A percentile compares a stretch with the other conserved stretches of the same genome.
Conservation (phyloP, 1,140 invertebrate species). For the Trinorchestia longiramus region DNA sequence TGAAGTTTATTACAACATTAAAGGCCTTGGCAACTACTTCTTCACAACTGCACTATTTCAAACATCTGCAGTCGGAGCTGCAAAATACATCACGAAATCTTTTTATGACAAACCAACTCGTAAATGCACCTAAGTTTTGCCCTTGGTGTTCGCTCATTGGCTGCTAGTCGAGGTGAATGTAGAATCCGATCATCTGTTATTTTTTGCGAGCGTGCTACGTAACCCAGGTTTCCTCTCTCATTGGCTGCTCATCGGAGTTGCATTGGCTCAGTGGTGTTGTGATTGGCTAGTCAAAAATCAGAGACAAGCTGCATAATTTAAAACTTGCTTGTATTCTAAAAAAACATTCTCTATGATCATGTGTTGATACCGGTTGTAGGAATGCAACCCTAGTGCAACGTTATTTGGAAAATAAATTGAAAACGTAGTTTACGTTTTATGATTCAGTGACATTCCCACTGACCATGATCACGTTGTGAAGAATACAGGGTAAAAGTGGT, state of each 20-base stretch:
- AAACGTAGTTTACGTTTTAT: too few species aligned
- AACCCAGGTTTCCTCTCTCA: not conserved
- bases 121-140: conserved; percentile 2
- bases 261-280: not conserved
- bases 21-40: too few species aligned
- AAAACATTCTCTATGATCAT: not conserved
- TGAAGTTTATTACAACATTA: too few species aligned
- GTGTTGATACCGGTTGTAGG: too few species aligned
- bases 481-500: too few species aligned
- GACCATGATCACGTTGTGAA: too few species aligned
- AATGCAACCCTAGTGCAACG: too few species aligned
- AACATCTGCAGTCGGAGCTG: not conserved
- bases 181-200: not conserved
- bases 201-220: not conserved
- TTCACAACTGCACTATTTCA: too few species aligned
- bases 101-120: not conserved
- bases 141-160: not conserved
- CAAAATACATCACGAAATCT: not conserved
- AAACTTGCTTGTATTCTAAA: not conserved
- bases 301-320: not conserved
- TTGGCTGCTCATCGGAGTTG: not conserved
- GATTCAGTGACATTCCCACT: too few species aligned
- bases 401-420: too few species aligned
- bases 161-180: not conserved
- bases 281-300: not conserved